A percentile compares a stretch with the other conserved stretches of the same genome.
These are phyloP conservation scores for Laticauda colubrina DNA, from an alignment of 2,113 vertebrate genomes.

Conservation along the genomic window DNA sequence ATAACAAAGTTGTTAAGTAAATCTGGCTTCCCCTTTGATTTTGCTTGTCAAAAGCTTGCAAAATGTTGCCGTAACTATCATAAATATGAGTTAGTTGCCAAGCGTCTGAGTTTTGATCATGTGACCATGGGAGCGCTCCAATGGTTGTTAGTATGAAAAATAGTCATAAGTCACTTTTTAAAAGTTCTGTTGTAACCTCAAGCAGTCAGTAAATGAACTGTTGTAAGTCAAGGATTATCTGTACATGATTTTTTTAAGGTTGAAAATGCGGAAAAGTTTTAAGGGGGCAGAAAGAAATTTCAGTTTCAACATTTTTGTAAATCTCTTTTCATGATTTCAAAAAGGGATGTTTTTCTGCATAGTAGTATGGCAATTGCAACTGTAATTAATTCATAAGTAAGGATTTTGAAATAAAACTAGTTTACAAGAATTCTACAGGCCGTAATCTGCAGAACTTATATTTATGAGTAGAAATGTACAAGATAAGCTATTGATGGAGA, in stretches of 20 bases:
- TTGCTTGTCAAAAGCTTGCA: not conserved
- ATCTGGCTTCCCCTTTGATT: not conserved
- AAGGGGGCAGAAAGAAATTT: not conserved
- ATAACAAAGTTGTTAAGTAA: not conserved
- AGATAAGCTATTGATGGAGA: not conserved
- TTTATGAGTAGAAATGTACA: not conserved
- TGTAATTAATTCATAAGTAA: not conserved
- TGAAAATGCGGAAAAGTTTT: not conserved
- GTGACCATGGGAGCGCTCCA: not conserved
- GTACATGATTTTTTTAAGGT: not conserved
- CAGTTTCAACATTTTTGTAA: not conserved
- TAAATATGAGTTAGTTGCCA: not conserved
- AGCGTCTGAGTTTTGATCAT: not conserved
- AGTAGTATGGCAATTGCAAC: not conserved
- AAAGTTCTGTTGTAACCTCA: not conserved
- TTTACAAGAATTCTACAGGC: not conserved
- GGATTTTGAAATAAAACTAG: not conserved
- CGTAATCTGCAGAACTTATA: not conserved
- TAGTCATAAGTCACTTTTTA: not conserved
- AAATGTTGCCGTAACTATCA: not conserved
- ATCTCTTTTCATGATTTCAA: not conserved
- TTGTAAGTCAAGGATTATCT: not conserved
- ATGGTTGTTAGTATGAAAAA: not conserved
- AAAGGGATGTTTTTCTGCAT: not conserved
- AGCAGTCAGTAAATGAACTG: not conserved